phyloP scores from a whole-genome alignment of 2,888 invertebrate genomes.

The Andrena fulva region DNA sequence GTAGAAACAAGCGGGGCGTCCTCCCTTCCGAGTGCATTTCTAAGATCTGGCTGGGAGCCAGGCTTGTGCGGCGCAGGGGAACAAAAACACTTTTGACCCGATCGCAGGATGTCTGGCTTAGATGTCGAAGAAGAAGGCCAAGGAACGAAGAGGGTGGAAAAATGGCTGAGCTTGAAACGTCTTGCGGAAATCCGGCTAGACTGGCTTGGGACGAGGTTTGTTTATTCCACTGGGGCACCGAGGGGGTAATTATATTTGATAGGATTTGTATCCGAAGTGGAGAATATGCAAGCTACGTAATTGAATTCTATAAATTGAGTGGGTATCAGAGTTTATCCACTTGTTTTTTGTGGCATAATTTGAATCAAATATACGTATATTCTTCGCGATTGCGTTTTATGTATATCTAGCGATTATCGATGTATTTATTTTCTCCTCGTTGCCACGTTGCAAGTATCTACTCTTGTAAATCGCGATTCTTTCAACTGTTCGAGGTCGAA shows the following conservation, averaged over 20 bases:
- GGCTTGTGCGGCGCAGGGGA: constrained; percentile 51
- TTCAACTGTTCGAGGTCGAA: constrained; percentile 1
- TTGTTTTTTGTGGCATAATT: too few species aligned
- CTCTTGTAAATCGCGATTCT: background rate
- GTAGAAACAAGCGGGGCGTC: constrained; percentile 25
- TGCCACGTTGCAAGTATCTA: too few species aligned
- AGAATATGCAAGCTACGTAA: too few species aligned
- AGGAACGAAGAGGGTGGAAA: background rate
- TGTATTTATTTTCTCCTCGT: too few species aligned
- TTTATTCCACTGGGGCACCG: background rate
- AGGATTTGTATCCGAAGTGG: too few species aligned
- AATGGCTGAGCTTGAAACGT: background rate
- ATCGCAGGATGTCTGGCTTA: constrained; percentile 40
- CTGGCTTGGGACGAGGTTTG: background rate
- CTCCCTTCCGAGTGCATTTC: constrained; percentile 56
- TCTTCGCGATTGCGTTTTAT: too few species aligned
- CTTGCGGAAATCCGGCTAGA: constrained; percentile 3
- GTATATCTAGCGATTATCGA: too few species aligned
- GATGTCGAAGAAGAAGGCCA: background rate
- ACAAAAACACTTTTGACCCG: constrained; percentile 57
- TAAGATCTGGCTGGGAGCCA: constrained; percentile 64
- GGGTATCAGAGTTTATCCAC: too few species aligned
- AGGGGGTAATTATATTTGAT: background rate
- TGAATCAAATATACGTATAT: too few species aligned
- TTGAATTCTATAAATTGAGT: too few species aligned